These are phyloP conservation scores for Charaxes varanes DNA, from an alignment of 1,140 invertebrate species.

Conservation along the genomic window DNA sequence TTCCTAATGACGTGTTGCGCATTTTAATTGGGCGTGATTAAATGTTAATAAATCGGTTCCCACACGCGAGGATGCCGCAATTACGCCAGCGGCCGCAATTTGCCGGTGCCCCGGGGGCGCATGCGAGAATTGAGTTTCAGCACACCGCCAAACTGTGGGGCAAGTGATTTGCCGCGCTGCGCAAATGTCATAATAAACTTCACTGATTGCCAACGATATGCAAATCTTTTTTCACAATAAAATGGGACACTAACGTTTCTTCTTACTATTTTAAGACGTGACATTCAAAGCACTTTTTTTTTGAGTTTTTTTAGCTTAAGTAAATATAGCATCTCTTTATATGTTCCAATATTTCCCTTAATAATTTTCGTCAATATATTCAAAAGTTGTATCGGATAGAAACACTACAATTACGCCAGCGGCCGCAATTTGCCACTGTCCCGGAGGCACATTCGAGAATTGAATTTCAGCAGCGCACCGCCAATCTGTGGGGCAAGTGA, in stretches of 20 bases:
- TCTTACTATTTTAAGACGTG: neutral
- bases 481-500: slow-evolving; percentile 20
- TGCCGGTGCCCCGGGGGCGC: slow-evolving; percentile 42
- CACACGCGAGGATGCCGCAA: slow-evolving; percentile 38
- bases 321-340: too few species aligned
- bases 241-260: neutral
- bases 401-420: slow-evolving; percentile 53
- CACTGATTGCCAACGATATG: slow-evolving; percentile 2
- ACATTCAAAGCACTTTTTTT: too few species aligned
- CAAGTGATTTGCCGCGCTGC: slow-evolving; percentile 10
- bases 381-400: too few species aligned
- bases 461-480: slow-evolving; percentile 49
- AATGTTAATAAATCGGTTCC: slow-evolving; percentile 65
- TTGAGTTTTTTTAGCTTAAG: too few species aligned
- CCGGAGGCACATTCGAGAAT: slow-evolving; percentile 50
- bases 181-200: slow-evolving; percentile 3
- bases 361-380: too few species aligned
- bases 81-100: slow-evolving; percentile 62
- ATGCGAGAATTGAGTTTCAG: slow-evolving; percentile 59
- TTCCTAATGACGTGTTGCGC: slow-evolving; percentile 47
- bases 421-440: slow-evolving; percentile 58
- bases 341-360: too few species aligned
- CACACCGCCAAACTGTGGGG: slow-evolving; percentile 26
- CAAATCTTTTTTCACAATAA: neutral
- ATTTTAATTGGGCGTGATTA: slow-evolving; percentile 63